A percentile compares a stretch with the other conserved stretches of the same genome.
These are phyloP conservation scores for Mungos mungo DNA, from an alignment of 2,113 vertebrate genomes.

Conservation along the genomic window DNA sequence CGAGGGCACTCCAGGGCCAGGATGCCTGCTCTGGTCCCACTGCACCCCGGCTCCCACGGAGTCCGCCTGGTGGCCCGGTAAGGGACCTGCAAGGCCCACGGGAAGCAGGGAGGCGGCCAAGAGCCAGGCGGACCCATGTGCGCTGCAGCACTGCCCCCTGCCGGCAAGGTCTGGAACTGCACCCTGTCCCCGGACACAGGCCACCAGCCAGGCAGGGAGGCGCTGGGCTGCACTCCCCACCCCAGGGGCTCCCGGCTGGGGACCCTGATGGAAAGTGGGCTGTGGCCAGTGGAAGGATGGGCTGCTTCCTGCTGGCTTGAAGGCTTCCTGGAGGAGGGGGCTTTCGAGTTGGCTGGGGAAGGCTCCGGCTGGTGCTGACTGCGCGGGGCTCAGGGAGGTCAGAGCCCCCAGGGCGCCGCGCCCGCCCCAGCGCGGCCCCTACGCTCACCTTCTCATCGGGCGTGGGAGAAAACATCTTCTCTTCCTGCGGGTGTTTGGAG, in stretches of 20 bases:
- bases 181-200: not conserved
- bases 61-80: not conserved
- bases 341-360: too few relatives aligned
- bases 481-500: conserved; percentile 91
- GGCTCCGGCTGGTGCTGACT: rapidly evolving
- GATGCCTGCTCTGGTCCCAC: rapidly evolving
- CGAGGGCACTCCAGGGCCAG: not conserved
- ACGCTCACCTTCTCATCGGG: conserved; percentile 94
- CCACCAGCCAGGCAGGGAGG: rapidly evolving
- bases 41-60: rapidly evolving
- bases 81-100: rapidly evolving
- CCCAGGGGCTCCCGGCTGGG: not conserved
- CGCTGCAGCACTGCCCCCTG: conserved; percentile 43
- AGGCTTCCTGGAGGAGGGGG: not conserved
- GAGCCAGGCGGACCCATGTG: rapidly evolving
- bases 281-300: not conserved
- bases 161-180: rapidly evolving
- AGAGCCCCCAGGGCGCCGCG: not conserved
- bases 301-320: not conserved
- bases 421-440: rapidly evolving
- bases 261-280: not conserved
- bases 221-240: not conserved
- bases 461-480: conserved; percentile 94
- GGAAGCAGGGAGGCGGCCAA: rapidly evolving
- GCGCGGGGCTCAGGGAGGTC: rapidly evolving